These are phyloP conservation scores for Cyprinodon variegatus DNA, from an alignment of 2,113 vertebrate genomes.

Conservation along the genomic window DNA sequence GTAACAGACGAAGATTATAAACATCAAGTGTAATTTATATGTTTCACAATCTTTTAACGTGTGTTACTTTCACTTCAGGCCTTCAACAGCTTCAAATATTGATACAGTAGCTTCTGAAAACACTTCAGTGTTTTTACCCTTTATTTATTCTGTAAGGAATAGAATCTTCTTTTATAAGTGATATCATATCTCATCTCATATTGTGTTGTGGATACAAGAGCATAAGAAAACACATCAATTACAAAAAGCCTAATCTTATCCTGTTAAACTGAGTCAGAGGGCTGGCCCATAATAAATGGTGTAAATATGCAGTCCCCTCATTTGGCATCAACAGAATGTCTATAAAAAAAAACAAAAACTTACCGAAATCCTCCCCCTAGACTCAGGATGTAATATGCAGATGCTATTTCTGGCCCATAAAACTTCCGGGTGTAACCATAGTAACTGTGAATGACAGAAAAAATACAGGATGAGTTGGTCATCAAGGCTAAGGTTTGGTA, in stretches of 20 bases:
- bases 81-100: too few relatives aligned
- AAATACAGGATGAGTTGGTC: not conserved
- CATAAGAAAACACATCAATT: not conserved
- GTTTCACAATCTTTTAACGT: too few relatives aligned
- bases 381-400: conserved; percentile 78
- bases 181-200: too few relatives aligned
- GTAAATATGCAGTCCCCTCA: not conserved
- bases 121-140: too few relatives aligned
- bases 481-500: not conserved
- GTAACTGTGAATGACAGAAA: conserved; percentile 67
- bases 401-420: conserved; percentile 72
- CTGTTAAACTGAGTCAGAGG: not conserved
- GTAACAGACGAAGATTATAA: too few relatives aligned
- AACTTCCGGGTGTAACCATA: conserved; percentile 29
- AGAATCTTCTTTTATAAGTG: too few relatives aligned
- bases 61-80: too few relatives aligned
- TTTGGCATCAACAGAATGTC: not conserved
- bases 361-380: conserved; percentile 84
- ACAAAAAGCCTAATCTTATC: not conserved
- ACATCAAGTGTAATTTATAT: too few relatives aligned
- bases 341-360: conserved; percentile 1
- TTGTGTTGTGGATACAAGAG: not conserved
- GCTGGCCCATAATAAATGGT: not conserved
- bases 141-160: too few relatives aligned
- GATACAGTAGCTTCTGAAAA: too few relatives aligned